A percentile compares a stretch with the other conserved stretches of the same genome.
Conservation (phyloP, 2,113 vertebrate genomes). For the Chlorodrepanis virens region DNA sequence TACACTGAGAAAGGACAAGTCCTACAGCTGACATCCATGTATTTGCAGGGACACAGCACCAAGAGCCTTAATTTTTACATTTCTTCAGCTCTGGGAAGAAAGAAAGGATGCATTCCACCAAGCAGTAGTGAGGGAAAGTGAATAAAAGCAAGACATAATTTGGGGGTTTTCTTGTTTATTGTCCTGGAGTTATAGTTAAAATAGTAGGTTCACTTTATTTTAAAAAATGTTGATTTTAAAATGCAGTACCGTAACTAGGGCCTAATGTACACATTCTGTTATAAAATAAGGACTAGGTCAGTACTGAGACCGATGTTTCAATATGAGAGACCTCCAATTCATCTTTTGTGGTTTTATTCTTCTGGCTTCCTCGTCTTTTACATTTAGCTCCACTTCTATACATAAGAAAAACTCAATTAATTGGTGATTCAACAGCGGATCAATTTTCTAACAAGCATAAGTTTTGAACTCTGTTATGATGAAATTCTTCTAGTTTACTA, state of each 20-base stretch:
- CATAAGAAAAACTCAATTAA: not conserved
- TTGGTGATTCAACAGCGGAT: not conserved
- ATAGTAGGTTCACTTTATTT: not conserved
- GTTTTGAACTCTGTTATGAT: not conserved
- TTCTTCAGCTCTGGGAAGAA: not conserved
- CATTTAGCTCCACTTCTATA: not conserved
- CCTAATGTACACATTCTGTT: not conserved
- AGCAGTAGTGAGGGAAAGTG: not conserved
- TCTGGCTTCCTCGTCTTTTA: not conserved
- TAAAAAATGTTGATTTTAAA: not conserved
- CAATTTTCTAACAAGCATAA: not conserved
- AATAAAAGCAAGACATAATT: not conserved
- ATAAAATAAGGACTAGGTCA: not conserved
- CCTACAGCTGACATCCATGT: rapidly evolving
- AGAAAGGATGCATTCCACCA: not conserved
- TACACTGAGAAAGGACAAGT: not conserved
- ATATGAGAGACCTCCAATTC: not conserved
- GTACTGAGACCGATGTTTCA: not conserved
- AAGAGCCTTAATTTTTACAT: not conserved
- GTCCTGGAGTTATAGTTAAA: not conserved
- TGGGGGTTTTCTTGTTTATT: not conserved
- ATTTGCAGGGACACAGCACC: not conserved
- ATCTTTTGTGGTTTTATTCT: not conserved
- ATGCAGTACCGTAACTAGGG: not conserved
- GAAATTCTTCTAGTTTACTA: not conserved